Conservation (phyloP, 2,888 invertebrate species). For the Trichopria drosophilae region DNA sequence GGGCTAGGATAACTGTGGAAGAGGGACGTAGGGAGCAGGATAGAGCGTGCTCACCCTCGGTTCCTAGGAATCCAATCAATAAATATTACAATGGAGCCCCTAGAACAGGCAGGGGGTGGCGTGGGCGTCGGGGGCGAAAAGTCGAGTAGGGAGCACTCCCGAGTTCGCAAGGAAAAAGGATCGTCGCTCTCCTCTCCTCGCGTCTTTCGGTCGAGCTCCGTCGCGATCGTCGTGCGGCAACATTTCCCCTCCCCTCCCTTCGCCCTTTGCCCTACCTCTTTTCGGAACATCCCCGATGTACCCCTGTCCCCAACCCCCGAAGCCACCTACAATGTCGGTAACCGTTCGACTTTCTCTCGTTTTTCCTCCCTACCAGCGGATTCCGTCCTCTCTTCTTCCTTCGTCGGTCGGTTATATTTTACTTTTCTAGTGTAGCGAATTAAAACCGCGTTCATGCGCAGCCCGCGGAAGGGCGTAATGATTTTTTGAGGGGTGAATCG, state of each 20-base stretch:
- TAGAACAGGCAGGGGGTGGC: conserved; percentile 49
- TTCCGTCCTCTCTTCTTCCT: too few species aligned
- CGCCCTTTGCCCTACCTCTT: conserved; percentile 61
- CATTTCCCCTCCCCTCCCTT: conserved; percentile 49
- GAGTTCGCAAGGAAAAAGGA: conserved; percentile 45
- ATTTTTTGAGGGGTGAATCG: conserved; percentile 84
- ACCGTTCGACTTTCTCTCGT: too few species aligned
- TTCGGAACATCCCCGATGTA: conserved; percentile 43
- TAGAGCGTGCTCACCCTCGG: conserved; percentile 40
- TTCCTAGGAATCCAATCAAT: conserved; percentile 57
- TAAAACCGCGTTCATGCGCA: conserved; percentile 70
- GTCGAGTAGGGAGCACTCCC: conserved; percentile 51
- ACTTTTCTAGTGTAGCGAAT: conserved; percentile 57
- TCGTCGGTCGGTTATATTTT: conserved; percentile 53
- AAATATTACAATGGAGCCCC: conserved; percentile 59
- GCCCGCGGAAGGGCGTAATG: conserved; percentile 76
- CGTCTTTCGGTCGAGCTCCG: conserved; percentile 22
- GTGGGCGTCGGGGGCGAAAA: conserved; percentile 35
- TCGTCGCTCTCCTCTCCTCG: conserved; percentile 36
- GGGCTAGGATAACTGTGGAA: conserved; percentile 9
- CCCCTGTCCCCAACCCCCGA: conserved; percentile 37
- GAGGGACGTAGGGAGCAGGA: conserved; percentile 8
- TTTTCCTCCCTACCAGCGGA: too few species aligned
- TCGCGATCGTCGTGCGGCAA: conserved; percentile 29
- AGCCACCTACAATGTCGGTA: too few species aligned